Conservation (phyloP, 2,113 vertebrate species). For the Podocnemis expansa region DNA sequence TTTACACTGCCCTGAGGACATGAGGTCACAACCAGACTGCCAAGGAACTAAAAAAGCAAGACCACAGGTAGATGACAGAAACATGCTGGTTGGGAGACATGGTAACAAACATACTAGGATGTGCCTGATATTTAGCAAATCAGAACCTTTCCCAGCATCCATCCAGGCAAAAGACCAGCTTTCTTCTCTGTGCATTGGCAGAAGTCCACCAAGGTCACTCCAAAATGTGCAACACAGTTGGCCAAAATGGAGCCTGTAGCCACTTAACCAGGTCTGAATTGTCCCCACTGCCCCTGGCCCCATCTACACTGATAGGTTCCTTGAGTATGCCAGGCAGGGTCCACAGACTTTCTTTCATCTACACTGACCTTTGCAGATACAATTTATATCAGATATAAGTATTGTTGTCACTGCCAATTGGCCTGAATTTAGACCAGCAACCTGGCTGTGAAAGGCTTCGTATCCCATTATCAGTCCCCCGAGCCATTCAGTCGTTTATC, state of each 20-base stretch:
- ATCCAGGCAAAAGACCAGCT: too few relatives aligned
- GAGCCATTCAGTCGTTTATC: not conserved
- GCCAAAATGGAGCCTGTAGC: not conserved
- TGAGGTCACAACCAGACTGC: not conserved
- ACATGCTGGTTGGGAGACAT: not conserved
- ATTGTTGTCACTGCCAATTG: rapidly evolving
- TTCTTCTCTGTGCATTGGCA: rapidly evolving
- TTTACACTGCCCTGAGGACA: not conserved
- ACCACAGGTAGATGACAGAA: not conserved
- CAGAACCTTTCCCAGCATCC: rapidly evolving
- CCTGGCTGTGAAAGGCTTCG: rapidly evolving
- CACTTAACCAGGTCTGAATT: not conserved
- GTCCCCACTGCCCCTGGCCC: too few relatives aligned
- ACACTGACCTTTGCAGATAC: not conserved
- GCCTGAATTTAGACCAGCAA: not conserved
- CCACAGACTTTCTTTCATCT: not conserved
- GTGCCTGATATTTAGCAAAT: rapidly evolving
- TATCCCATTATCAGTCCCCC: not conserved
- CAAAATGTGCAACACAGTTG: not conserved
- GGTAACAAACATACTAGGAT: not conserved
- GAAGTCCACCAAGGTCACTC: not conserved
- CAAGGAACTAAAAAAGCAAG: too few relatives aligned
- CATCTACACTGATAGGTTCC: not conserved
- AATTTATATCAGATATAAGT: rapidly evolving
- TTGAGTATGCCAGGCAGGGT: rapidly evolving